Evolutionary conservation across 92 coral and sea anemone species (phyloP).

Genomic region (Phenganax subtilis): DNA sequence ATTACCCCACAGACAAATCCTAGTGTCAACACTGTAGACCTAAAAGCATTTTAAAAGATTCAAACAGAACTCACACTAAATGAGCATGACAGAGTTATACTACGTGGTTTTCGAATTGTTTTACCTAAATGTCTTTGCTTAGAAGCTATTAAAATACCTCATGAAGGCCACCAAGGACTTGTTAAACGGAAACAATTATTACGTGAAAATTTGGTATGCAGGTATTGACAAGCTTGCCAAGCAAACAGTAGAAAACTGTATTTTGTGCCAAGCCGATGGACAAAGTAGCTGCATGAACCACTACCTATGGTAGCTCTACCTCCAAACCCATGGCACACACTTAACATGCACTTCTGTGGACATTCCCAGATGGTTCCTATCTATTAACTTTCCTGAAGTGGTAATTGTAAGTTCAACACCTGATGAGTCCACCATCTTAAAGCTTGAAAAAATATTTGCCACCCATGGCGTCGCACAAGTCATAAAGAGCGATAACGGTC

Average conservation of each 20-base stretch:
- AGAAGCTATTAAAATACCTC: too few species aligned
- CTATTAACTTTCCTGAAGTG: background rate
- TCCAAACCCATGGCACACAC: background rate
- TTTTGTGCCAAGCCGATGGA: background rate
- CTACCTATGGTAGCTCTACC: background rate
- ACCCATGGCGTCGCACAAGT: too few species aligned
- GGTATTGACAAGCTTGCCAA: background rate
- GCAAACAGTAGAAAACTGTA: background rate
- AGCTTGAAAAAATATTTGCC: too few species aligned
- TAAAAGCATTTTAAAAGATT: slow-evolving; percentile 9
- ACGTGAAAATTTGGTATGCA: background rate
- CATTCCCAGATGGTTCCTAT: background rate
- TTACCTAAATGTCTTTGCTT: too few species aligned
- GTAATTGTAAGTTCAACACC: too few species aligned
- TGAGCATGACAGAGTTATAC: background rate
- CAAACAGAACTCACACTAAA: slow-evolving; percentile 14
- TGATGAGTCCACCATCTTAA: too few species aligned
- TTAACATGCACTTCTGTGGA: background rate
- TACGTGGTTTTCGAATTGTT: too few species aligned
- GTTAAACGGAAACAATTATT: background rate
- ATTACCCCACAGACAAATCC: background rate
- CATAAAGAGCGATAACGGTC: too few species aligned
- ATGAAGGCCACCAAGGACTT: too few species aligned
- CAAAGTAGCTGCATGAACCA: background rate
- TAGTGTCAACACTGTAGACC: background rate